These are phyloP conservation scores for Lasiommata megera DNA, from an alignment of 2,888 invertebrate genomes.

Conservation along the genomic window DNA sequence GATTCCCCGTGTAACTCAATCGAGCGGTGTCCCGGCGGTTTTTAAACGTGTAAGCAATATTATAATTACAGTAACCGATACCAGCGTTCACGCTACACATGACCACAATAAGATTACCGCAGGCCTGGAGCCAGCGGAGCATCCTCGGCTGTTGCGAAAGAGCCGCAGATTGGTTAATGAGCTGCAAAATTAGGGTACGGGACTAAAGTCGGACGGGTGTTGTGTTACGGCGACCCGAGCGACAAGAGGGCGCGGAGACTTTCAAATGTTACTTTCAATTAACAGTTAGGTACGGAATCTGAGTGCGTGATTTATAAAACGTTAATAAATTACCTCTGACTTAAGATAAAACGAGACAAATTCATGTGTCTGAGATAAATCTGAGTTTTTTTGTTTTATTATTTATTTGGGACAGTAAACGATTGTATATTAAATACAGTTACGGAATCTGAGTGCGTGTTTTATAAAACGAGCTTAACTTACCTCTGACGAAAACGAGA, in stretches of 20 bases:
- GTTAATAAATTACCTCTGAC: no score
- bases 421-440: no score
- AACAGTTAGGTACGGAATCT: no score
- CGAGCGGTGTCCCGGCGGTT: slow-evolving; percentile 26
- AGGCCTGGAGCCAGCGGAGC: slow-evolving; percentile 39
- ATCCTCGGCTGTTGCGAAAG: slow-evolving; percentile 62
- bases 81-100: slow-evolving; percentile 51
- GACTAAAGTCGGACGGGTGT: slow-evolving; percentile 51
- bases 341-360: no score
- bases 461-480: no score
- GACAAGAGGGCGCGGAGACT: slow-evolving; percentile 21
- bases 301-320: no score
- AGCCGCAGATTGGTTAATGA: slow-evolving; percentile 69
- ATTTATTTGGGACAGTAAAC: no score
- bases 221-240: slow-evolving; percentile 48
- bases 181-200: slow-evolving; percentile 75
- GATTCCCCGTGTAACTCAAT: slow-evolving; percentile 30
- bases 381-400: no score
- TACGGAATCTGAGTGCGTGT: no score
- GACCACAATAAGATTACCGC: slow-evolving; percentile 48
- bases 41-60: slow-evolving; percentile 37
- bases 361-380: no score
- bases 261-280: no score
- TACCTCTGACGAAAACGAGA: no score
- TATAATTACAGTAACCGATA: slow-evolving; percentile 62